Percentiles rank a stretch among this genome's conserved stretches.
These are phyloP conservation scores for Spongia lamella DNA, from an alignment of 37 sponge, comb jelly and placozoan species.

Conservation along the genomic window DNA sequence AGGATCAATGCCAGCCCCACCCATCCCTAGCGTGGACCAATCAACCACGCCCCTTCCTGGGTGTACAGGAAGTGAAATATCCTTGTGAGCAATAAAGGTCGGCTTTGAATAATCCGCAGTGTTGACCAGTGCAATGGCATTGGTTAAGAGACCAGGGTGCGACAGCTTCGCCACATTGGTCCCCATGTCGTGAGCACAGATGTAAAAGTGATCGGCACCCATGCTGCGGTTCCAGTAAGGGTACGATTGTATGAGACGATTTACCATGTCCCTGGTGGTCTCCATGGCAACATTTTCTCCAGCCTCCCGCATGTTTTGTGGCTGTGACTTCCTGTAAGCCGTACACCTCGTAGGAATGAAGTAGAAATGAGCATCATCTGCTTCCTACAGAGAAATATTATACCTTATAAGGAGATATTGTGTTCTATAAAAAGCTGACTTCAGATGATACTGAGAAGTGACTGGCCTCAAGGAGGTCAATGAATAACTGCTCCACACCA, in stretches of 20 bases:
- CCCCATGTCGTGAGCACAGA: constrained; percentile 84
- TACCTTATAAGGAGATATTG: too few relatives aligned
- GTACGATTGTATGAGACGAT: constrained; percentile 23
- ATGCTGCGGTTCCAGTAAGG: constrained; percentile 69
- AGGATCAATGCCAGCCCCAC: constrained; percentile 43
- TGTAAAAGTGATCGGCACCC: constrained; percentile 72
- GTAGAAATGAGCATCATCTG: constrained; percentile 50
- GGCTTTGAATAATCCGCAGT: constrained; percentile 61
- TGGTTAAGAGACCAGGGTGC: constrained; percentile 39
- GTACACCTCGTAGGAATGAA: constrained; percentile 75
- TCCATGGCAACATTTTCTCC: constrained; percentile 48
- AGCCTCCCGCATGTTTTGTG: not conserved
- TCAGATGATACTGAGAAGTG: not conserved
- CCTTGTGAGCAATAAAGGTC: constrained; percentile 68
- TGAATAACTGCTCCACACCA: constrained; percentile 80
- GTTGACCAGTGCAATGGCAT: constrained; percentile 71
- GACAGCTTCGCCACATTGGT: constrained; percentile 31
- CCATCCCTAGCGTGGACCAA: constrained; percentile 57
- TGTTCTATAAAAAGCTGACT: too few relatives aligned
- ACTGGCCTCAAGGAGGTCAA: constrained; percentile 35
- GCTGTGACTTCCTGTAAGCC: constrained; percentile 66
- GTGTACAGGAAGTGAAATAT: constrained; percentile 70
- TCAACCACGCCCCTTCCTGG: constrained; percentile 60
- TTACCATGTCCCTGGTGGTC: constrained; percentile 44
- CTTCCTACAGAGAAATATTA: constrained; percentile 25